Base-by-base conservation (phyloP, 2,113 vertebrate species). In the Zeus faber region DNA sequence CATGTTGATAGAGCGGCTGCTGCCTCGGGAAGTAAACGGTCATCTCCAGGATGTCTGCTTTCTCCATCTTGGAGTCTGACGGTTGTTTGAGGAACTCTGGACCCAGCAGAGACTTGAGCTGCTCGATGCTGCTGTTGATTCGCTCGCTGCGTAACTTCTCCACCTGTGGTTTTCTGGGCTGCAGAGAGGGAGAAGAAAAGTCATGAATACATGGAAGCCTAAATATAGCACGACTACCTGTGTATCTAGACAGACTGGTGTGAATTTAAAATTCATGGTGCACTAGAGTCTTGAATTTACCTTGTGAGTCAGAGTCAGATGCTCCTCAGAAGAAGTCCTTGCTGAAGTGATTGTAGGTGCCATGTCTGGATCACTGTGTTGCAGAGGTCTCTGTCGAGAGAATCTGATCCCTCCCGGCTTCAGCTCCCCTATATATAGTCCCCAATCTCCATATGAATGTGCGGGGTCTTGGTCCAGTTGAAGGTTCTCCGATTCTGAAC, bases 401-500 rank as follows among this genome's bases (percentile, higher is more conserved):
- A 61, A 33, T 72, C 51, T 71, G 68, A 50, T 72, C 23, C 56
- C 31, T 45, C 35, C 50, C 58, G 64, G 31, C 56, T 59, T 58
- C 59, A 51, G 24, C 49, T 63, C 70, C 53, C 57, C 60, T 72
- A 66, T 35, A n/a, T 66, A 72, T 72, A 58, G 40, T 54, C 39
- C 49, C 49, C 40, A 31, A 77, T 77, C 65, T 74, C 40, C 68
- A 75, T 77, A 62, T 70, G 62, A 73, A 77, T 77, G 58, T 63
- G 70, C 73, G n/a, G 74, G 50, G 66, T 63, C 63, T 67, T 35
- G 52, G 49, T 57, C 27, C 72, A 37, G 65, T 56, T 69, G 65
- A 49, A 79, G 53, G 58, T 79, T 79, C 76, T 67, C 76, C 75
- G 64, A 72, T 41, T 73, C 54, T 55, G 6, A 70, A 58, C 69